Evolutionary conservation across 92 coral and sea anemone species (phyloP), one percentile per base, ranked within the genome.

Genomic region (Zoanthus sociatus): DNA sequence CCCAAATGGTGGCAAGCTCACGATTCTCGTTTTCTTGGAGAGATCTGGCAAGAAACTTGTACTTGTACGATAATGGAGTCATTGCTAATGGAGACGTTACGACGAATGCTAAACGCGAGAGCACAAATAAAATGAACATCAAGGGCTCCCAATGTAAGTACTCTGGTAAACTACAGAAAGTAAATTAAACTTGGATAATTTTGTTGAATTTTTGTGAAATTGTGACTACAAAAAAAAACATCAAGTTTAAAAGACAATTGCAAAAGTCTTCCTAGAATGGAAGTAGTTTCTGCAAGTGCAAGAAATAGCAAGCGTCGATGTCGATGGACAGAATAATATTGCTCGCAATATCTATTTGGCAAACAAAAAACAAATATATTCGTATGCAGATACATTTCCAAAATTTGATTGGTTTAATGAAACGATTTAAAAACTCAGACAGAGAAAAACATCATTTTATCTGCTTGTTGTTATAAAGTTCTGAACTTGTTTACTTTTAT

Each of bases 21-120:
- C 74, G 75, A 6, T 81, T 81, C 61, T 81, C 85, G 21, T 81
- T 81, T 48, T 64, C 85, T 47, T 81, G 85, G 85, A 45, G 85
- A 66, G 85, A 81, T 31, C 67, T 81, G n/a, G 85, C 85, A 5
- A 81, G 73, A 47, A 81, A 68, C 45, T 15, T 81, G 42, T 81
- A 81, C 26, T 45, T 81, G 85, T 75, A 81, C 75, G 73, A 81
- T 48, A 74, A 81, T 14, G 6, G 46, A 7, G 76, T 73, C 8
- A 63, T 81, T 6, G 21, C 85, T 7, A 81, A 81, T 37, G 85
- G 75, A 12, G 85, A 48, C 26, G 6, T 64, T 17, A 81, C 45
- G 13, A 66, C 66, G 46, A 70, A 81, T 12, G 75, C 18, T 18
- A 66, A 51, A 21, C 70, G 18, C 26, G 85, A 81, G 1, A 74